Evolutionary conservation across 2,888 invertebrate genomes (phyloP).

Genomic region (Hypomecis punctinalis): DNA sequence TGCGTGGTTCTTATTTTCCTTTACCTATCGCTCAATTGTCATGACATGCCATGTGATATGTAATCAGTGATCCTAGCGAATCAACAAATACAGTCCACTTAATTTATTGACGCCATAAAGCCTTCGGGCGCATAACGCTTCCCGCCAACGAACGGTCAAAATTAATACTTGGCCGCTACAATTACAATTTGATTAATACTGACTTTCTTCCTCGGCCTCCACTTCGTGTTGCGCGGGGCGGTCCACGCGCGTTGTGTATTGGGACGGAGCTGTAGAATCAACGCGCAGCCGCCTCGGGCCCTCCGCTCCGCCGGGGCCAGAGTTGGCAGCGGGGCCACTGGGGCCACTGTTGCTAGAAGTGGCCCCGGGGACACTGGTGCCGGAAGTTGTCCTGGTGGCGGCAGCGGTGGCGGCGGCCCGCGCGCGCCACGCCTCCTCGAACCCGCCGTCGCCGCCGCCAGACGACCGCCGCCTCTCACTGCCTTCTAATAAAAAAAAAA

Average conservation of each 20-base stretch:
- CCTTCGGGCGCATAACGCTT: too few species aligned
- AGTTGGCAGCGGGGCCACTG: constrained; percentile 53
- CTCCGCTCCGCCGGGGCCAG: constrained; percentile 33
- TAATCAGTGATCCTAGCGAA: too few species aligned
- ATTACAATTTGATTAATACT: constrained; percentile 43
- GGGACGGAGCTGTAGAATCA: constrained; percentile 60
- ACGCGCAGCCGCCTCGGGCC: constrained; percentile 66
- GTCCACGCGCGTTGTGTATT: constrained; percentile 69
- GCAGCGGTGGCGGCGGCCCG: background rate
- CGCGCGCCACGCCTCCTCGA: constrained; percentile 16
- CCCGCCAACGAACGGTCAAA: too few species aligned
- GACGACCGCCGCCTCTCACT: background rate
- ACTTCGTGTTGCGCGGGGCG: constrained; percentile 24
- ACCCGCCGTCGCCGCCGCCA: constrained; percentile 2
- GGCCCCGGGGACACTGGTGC: background rate
- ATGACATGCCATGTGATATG: too few species aligned
- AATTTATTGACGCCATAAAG: too few species aligned
- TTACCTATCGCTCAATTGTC: too few species aligned
- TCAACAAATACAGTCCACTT: too few species aligned
- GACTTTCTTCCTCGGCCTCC: constrained; percentile 64
- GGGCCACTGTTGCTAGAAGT: constrained; percentile 47
- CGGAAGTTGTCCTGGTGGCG: background rate
- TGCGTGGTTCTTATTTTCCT: too few species aligned
- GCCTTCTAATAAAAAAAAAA: background rate
- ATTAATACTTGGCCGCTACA: too few species aligned